Evolutionary conservation across 2,797 vertebrate species (phyloP).

Genomic region (Lepilemur ruficaudatus): DNA sequence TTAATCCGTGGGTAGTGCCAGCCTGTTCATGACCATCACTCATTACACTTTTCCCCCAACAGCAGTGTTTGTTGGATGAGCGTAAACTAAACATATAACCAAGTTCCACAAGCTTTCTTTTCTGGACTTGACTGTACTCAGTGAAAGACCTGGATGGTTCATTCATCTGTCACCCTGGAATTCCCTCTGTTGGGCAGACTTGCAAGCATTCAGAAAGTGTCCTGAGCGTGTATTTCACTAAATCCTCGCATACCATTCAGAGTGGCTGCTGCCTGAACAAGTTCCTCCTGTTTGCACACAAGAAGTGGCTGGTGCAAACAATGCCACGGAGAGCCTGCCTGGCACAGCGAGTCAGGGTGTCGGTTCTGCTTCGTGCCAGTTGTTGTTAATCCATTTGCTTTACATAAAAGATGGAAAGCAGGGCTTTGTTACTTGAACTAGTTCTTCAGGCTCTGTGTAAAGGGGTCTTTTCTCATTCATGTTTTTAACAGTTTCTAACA

Average conservation of each 20-base stretch:
- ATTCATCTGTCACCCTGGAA: constrained; percentile 76
- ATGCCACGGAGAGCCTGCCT: constrained; percentile 77
- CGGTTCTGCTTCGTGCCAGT: constrained; percentile 64
- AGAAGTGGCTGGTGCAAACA: constrained; percentile 79
- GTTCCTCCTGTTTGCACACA: constrained; percentile 82
- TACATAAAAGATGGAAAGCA: constrained; percentile 76
- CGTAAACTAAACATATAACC: constrained; percentile 58
- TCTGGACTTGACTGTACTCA: constrained; percentile 39
- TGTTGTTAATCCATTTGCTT: constrained; percentile 78
- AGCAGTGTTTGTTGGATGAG: constrained; percentile 61
- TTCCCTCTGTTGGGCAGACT: constrained; percentile 70
- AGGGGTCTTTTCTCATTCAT: constrained; percentile 1
- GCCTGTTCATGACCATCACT: constrained; percentile 33
- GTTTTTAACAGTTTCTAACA: constrained; percentile 56
- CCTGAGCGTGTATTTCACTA: constrained; percentile 77
- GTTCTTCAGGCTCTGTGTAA: constrained; percentile 56
- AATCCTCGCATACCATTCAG: constrained; percentile 79
- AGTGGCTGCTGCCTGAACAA: constrained; percentile 79
- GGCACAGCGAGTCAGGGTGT: constrained; percentile 71
- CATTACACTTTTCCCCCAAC: constrained; percentile 22
- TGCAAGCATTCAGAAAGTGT: constrained; percentile 80
- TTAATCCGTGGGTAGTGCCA: constrained; percentile 57
- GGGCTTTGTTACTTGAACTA: constrained; percentile 78
- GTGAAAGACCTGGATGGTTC: constrained; percentile 56
- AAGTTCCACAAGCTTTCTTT: constrained; percentile 64